Evolutionary conservation across 2,888 invertebrate genomes (phyloP).

Genomic region (Calliopum simillimum): DNA sequence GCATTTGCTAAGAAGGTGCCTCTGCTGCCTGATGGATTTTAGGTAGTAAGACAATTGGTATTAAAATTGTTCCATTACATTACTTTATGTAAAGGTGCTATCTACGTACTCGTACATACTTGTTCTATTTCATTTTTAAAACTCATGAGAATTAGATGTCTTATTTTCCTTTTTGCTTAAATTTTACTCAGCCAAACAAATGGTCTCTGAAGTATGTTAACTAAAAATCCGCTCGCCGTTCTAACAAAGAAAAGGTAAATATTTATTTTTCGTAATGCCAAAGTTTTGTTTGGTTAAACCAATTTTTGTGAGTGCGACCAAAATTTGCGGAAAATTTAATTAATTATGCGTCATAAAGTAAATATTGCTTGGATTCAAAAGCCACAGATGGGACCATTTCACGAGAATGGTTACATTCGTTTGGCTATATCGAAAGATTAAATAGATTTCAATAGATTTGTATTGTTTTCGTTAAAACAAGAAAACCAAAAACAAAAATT

Average conservation of each 20-base stretch:
- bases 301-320: conserved; percentile 39
- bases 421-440: no score
- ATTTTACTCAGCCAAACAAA: neutral
- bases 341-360: conserved; percentile 54
- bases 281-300: conserved; percentile 25
- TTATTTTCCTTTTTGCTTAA: neutral
- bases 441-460: no score
- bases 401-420: neutral
- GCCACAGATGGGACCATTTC: neutral
- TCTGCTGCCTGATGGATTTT: neutral
- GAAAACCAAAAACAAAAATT: no score
- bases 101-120: no score
- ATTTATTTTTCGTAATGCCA: conserved; percentile 1
- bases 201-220: no score
- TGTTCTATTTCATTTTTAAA: no score
- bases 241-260: neutral
- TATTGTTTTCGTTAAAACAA: no score
- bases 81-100: no score
- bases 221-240: no score
- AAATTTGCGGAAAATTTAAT: conserved; percentile 52
- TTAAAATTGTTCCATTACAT: no score
- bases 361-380: neutral
- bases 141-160: no score
- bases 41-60: neutral
- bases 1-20: neutral